phyloP scores from a whole-genome alignment of 2,888 invertebrate species.

The Heteromurus nitidus region DNA sequence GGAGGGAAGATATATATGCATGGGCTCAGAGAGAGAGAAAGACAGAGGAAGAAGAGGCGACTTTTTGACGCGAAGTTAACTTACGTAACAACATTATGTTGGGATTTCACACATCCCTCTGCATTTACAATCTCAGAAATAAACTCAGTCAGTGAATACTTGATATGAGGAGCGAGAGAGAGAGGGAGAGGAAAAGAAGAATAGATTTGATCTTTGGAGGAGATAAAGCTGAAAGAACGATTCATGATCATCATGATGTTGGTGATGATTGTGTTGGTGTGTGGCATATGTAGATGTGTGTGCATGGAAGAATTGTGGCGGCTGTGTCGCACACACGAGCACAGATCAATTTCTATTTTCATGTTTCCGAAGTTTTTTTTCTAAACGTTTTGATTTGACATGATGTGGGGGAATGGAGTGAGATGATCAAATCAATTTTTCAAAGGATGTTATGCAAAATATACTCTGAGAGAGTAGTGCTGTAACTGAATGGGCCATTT shows the following conservation, averaged over 20 bases:
- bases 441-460: too few relatives aligned
- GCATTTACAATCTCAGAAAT: too few relatives aligned
- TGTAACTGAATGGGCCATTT: too few relatives aligned
- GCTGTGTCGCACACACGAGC: too few relatives aligned
- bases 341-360: background rate
- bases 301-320: background rate
- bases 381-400: background rate
- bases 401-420: background rate
- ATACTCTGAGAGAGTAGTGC: too few relatives aligned
- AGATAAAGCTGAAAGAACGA: slow-evolving; percentile 33
- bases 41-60: slow-evolving; percentile 31
- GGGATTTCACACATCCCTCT: background rate
- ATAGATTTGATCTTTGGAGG: slow-evolving; percentile 32
- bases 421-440: background rate
- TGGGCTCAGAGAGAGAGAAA: slow-evolving; percentile 18
- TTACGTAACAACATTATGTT: slow-evolving; percentile 16
- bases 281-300: slow-evolving; percentile 26
- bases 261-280: slow-evolving; percentile 39
- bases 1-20: background rate
- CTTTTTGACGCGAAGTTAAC: slow-evolving; percentile 57
- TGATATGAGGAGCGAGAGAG: background rate
- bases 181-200: slow-evolving; percentile 8
- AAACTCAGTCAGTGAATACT: background rate
- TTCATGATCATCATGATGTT: slow-evolving; percentile 39
- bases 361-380: background rate